Conservation (phyloP, 2,888 invertebrate species). For the Xanthia togata region DNA sequence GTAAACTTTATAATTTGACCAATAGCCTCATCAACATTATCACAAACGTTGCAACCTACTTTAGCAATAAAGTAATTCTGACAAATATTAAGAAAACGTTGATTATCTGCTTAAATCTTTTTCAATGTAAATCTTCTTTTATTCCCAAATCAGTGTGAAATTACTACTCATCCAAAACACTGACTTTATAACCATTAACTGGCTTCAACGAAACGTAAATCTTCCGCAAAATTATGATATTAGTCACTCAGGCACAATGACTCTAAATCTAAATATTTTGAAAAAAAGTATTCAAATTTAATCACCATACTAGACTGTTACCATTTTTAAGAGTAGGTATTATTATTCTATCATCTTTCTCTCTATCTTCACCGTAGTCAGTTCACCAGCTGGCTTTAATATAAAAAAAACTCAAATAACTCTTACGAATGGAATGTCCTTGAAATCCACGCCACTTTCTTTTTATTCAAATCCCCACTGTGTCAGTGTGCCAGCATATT, state of each 20-base stretch:
- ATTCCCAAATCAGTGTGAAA: constrained; percentile 29
- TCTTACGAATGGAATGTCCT: constrained; percentile 56
- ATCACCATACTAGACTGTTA: too few species aligned
- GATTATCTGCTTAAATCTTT: not conserved
- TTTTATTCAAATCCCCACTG: constrained; percentile 49
- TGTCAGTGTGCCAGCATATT: constrained; percentile 65
- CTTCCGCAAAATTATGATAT: not conserved
- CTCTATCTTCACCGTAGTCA: not conserved
- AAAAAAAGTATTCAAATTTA: too few species aligned
- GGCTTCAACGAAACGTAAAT: not conserved
- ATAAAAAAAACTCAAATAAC: constrained; percentile 22
- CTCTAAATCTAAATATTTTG: too few species aligned
- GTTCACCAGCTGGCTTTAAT: not conserved
- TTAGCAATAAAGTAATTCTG: constrained; percentile 1
- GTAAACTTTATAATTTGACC: not conserved
- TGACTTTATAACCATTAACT: not conserved
- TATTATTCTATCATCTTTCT: not conserved
- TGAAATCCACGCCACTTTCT: constrained; percentile 66
- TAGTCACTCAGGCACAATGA: not conserved
- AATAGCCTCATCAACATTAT: not conserved
- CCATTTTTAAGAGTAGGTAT: too few species aligned
- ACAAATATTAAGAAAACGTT: constrained; percentile 7
- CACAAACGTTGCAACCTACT: constrained; percentile 5
- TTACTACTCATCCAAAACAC: not conserved
- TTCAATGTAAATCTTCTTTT: constrained; percentile 3